These are phyloP conservation scores for Mya arenaria DNA, from an alignment of 1,140 invertebrate species.

Conservation along the genomic window DNA sequence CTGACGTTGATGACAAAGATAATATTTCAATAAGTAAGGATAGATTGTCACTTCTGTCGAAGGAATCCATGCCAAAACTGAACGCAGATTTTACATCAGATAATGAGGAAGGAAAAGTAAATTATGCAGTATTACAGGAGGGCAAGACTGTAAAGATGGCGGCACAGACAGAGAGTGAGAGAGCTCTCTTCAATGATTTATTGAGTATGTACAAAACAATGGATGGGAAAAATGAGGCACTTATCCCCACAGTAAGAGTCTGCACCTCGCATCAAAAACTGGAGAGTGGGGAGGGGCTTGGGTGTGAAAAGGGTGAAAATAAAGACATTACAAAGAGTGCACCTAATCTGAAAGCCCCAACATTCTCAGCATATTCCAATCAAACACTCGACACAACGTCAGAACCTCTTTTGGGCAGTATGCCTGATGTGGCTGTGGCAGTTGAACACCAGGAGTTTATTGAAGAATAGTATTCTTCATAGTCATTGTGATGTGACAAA, in stretches of 20 bases:
- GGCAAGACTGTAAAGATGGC: neutral
- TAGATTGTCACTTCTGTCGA: slow-evolving; percentile 64
- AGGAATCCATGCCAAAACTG: slow-evolving; percentile 68
- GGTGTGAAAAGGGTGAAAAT: neutral
- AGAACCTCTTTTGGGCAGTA: neutral
- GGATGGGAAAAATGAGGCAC: neutral
- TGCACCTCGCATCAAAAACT: slow-evolving; percentile 22
- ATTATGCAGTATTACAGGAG: neutral
- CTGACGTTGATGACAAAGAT: slow-evolving; percentile 18
- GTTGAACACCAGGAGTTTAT: no score
- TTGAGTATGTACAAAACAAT: slow-evolving; percentile 33
- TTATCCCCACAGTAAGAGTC: neutral
- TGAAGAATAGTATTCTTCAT: no score
- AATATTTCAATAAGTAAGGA: slow-evolving; percentile 56
- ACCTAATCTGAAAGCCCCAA: slow-evolving; percentile 29
- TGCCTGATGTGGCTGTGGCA: no score
- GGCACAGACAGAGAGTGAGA: slow-evolving; percentile 28
- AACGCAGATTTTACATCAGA: slow-evolving; percentile 63
- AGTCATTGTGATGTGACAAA: no score
- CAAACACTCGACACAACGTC: neutral
- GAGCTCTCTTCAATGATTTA: slow-evolving; percentile 36
- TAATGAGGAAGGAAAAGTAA: slow-evolving; percentile 30
- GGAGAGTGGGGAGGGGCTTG: neutral
- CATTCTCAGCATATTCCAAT: neutral
- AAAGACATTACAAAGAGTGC: slow-evolving; percentile 39